Base-by-base conservation (phyloP, 2,888 invertebrate species). In the Orthonychiurus folsomi region DNA sequence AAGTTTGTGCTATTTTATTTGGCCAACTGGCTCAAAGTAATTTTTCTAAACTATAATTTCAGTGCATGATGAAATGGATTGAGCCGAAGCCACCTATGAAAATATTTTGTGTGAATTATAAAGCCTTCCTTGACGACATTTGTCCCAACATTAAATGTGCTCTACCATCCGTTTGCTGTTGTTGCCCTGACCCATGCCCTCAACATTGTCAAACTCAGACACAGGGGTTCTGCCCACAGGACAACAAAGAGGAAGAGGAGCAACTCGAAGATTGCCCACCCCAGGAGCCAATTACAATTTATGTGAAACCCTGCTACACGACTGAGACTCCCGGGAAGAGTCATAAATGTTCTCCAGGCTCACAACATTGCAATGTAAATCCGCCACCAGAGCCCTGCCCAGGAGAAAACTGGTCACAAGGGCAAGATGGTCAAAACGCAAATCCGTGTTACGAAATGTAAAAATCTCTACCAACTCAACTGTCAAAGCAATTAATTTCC, bases 111-210 rank as follows among this genome's bases (percentile, higher is more conserved):
- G 69, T 71, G 52, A 71, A 71, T 37, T 71, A 71, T 26, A 65
- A 69, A n/a, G 66, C 69, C 3, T 65, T 71, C 48, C 60, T 71
- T 1, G 69, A 71, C 50, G 69, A 69, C 59, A 69, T 71, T 23
- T 67, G 67, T 50, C 71, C 69, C 0, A 69, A 69, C 52, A 67
- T 69, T 50, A 71, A 69, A 59, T 69, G 71, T 25, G 63, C 71
- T 2, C 50, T 71, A 37, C 69, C 71, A 25, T 61, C 71, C 0
- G 63, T 71, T 2, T 69, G 69, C 37, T 69, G 69, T 56, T 69
- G 68, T 28, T 66, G 68, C 27, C 63, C 62, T 59, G 63, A 66
- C 27, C 66, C 69, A 1, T 70, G 69, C 54, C 68, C 67, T 26
- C 66, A 67, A 52, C 68, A 70, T 50, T 47, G 52, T 23, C 57